Base-by-base conservation (phyloP, 2,113 vertebrate species). In the Nycticryphes semicollaris region DNA sequence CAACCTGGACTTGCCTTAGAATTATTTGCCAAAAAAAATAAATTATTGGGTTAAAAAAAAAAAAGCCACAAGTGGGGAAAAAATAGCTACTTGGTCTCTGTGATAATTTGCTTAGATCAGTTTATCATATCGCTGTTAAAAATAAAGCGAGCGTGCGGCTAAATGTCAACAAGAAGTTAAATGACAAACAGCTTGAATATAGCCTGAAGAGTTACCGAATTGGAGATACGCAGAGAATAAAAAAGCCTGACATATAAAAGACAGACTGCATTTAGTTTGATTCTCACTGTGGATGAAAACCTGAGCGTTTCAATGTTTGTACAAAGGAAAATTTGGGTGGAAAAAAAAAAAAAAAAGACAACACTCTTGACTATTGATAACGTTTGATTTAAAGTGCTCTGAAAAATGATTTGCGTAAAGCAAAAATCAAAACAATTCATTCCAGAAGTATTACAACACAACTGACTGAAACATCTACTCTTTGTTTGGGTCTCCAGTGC, bases 391-490 rank as follows among this genome's bases (percentile, higher is more conserved):
- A 43, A 67, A 92, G 39, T 21, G 53, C 51, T 87, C 73, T 79
- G 64, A 95, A 95, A 92, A 86, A 54, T 17, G 4, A 56, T 63
- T 93, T 93, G 79, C 57, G 86, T 92, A 94, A 96, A 72, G 74
- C 60, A 94, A 95, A 84, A 94, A 72, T 92, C 68, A 81, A 92
- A 93, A 76, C 77, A 92, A 92, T 87, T 84, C 39, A 92, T 93
- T 90, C 86, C 90, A 90, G 53, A 72, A 92, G 92, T 35, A 63
- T 94, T 93, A 83, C 95, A 89, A 84, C 83, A 81, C 56, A 74
- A 75, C 43, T 6, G 1, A 67, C 66, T 39, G 62, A 84, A 67
- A 57, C 24, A 33, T 39, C 77, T 48, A 64, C 18, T 53, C 45
- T 93, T 90, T 56, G 37, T 89, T 88, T 79, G 82, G 73, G 63